Percentiles rank a stretch among this genome's conserved stretches.
Conservation (phyloP, 1,140 invertebrate genomes). For the Atta cephalotes region DNA sequence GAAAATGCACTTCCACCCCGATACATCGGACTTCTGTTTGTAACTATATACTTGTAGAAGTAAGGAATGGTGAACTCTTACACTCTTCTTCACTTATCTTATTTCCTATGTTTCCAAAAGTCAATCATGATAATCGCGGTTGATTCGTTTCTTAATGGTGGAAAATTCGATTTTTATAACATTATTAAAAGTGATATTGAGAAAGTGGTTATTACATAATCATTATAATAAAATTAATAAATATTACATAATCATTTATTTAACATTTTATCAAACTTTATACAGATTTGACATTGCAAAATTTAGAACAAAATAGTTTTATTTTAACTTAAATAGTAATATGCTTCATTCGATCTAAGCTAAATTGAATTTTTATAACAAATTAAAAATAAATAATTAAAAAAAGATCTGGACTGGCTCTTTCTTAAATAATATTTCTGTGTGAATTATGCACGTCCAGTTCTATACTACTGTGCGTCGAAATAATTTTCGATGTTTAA, state of each 20-base stretch:
- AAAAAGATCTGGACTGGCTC: no score
- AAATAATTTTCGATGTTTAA: no score
- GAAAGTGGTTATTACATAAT: neutral
- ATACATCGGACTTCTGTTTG: slow-evolving; percentile 30
- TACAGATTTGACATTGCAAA: no score
- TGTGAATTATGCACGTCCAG: no score
- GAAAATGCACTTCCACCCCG: slow-evolving; percentile 56
- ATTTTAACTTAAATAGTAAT: neutral
- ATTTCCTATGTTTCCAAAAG: neutral
- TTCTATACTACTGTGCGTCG: no score
- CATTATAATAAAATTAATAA: neutral
- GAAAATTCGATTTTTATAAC: neutral
- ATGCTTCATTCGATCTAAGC: no score
- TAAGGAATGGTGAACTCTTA: slow-evolving; percentile 7
- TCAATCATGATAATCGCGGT: slow-evolving; percentile 27
- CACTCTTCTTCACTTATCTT: slow-evolving; percentile 45
- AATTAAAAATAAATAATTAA: no score
- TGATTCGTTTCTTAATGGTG: slow-evolving; percentile 4
- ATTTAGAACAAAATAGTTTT: neutral
- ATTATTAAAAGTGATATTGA: neutral
- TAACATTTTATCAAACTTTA: neutral
- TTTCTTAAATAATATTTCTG: no score
- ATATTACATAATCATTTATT: neutral
- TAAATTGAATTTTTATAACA: no score
- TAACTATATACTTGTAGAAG: neutral